A percentile compares a stretch with the other conserved stretches of the same genome.
phyloP scores from a whole-genome alignment of 2,113 vertebrate species.

The Engystomops pustulosus region DNA sequence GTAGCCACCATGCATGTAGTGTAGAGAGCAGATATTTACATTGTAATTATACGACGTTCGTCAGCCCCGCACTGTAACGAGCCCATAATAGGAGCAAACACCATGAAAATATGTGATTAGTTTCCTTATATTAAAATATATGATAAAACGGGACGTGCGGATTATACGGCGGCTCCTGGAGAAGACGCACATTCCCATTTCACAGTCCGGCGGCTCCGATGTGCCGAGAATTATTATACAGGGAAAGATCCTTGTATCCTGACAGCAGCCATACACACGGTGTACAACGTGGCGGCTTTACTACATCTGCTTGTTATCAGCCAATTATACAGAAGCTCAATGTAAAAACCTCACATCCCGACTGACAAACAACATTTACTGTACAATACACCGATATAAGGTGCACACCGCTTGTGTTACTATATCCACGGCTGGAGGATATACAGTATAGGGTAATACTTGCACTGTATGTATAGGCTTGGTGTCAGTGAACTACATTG shows the following conservation, averaged over 20 bases:
- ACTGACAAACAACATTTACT: too few species aligned
- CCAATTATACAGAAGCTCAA: not conserved
- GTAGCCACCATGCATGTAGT: not conserved
- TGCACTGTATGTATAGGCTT: too few species aligned
- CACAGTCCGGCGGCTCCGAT: conserved; percentile 11
- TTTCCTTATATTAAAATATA: not conserved
- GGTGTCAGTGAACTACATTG: too few species aligned
- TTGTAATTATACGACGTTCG: not conserved
- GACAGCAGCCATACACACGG: not conserved
- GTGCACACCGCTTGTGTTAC: too few species aligned
- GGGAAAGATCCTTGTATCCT: not conserved
- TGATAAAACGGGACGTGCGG: not conserved
- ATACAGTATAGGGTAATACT: too few species aligned
- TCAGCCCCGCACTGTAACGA: not conserved
- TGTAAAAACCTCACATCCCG: not conserved
- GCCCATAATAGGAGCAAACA: not conserved
- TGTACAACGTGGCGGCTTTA: too few species aligned
- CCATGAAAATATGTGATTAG: conserved; percentile 7
- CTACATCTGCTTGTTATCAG: too few species aligned
- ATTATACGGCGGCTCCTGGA: not conserved
- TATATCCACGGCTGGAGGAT: too few species aligned
- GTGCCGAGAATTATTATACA: not conserved
- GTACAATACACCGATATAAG: too few species aligned
- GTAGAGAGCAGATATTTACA: not conserved
- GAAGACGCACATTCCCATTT: conserved; percentile 35